Conservation (phyloP, 2,888 invertebrate genomes). For the Dexiosoma caninum region DNA sequence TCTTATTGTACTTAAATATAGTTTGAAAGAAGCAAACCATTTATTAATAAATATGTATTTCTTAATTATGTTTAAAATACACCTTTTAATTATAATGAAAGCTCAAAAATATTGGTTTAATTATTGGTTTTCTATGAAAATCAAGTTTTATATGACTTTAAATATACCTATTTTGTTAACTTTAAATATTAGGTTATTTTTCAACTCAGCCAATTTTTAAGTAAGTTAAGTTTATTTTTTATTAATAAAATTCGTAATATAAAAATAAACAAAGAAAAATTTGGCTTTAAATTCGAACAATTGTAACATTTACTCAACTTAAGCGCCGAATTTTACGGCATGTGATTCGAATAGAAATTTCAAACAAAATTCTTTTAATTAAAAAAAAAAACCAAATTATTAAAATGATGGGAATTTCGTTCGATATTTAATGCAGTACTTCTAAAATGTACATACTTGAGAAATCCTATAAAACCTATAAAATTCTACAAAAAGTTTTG, state of each 20-base stretch:
- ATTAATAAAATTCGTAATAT: constrained; percentile 46
- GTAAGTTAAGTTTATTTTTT: constrained; percentile 48
- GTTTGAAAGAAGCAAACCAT: constrained; percentile 20
- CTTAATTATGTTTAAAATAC: constrained; percentile 32
- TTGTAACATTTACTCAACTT: not conserved
- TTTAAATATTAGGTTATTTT: constrained; percentile 29
- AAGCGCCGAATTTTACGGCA: too few relatives aligned
- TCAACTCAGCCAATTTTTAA: constrained; percentile 46
- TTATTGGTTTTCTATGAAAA: constrained; percentile 70
- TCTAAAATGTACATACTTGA: too few relatives aligned
- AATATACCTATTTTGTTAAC: constrained; percentile 37
- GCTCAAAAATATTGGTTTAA: constrained; percentile 54
- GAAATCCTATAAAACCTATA: too few relatives aligned
- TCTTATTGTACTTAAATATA: constrained; percentile 42
- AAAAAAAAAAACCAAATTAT: too few relatives aligned
- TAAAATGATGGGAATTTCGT: too few relatives aligned
- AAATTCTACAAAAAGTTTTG: too few relatives aligned
- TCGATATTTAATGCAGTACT: too few relatives aligned
- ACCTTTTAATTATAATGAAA: constrained; percentile 32
- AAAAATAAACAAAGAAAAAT: not conserved
- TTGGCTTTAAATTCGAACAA: not conserved
- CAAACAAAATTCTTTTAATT: too few relatives aligned
- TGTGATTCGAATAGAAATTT: too few relatives aligned
- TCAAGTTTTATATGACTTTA: constrained; percentile 54
- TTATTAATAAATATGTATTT: not conserved